Evolutionary conservation across 2,797 vertebrate species (phyloP), one percentile per base, ranked within the genome.

Genomic region (Melanotaenia boesemani): DNA sequence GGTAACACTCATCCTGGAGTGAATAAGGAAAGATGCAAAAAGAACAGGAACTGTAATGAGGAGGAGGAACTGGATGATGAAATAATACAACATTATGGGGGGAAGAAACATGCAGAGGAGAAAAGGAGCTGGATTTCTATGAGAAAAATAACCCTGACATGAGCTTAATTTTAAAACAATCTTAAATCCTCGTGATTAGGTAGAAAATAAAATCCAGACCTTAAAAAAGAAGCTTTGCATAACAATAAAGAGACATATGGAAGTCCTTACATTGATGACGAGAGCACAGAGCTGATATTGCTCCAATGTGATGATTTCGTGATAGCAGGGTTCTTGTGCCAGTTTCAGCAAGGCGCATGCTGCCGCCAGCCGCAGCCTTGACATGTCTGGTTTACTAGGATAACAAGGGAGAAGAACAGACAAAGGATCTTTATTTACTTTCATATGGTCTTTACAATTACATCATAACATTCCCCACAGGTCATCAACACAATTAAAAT

Each of bases 241-340:
- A 1, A 41, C 44, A 48, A 28, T 8, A 26, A 10, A 1, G 39
- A 20, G 4, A 34, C 3, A 6, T 2, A n/a, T 1, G 32, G 10
- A 6, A 0, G 22, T 82, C 73, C 97, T 96, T 95, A 99, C 98
- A 46, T 99, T 99, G 90, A 99, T 98, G 85, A 98, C 97, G 34
- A 99, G 94, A 0, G 97, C 95, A 59, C 97, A 99, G 41, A 99
- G 95, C 91, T 98, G 97, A 89, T 98, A 99, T 54, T 99, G 98
- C 86, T 99, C 97, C 92, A 98, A 92, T 0, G 97, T 98, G 94
- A 99, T 97, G 91, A 99, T 99, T 95, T 99, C 97, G 7, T 99
- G 98, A 83, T 99, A 99, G 91, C 98, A 99, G 20, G 98, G 98
- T 80, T 99, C 98, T 87, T 99, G 98, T 12, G 98, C 97, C 86